phyloP scores from a whole-genome alignment of 2,113 vertebrate genomes.

The Hemichromis elongatus region DNA sequence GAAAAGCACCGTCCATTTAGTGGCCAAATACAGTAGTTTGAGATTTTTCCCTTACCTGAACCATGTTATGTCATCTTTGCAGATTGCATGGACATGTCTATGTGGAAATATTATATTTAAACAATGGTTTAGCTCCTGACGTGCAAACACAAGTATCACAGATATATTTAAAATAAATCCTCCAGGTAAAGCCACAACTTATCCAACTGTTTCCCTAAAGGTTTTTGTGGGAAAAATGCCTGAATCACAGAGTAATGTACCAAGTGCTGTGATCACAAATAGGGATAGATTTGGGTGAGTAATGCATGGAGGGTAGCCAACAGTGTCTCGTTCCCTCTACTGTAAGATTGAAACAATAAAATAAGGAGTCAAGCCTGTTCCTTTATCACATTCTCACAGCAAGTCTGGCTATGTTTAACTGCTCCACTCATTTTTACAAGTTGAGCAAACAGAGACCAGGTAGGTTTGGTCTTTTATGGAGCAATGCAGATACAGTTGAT shows the following conservation, averaged over 20 bases:
- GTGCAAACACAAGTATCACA: rapidly evolving
- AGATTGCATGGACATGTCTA: neutral
- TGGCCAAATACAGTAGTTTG: neutral
- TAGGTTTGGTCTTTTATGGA: neutral
- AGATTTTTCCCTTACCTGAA: neutral
- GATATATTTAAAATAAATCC: rapidly evolving
- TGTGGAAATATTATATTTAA: neutral
- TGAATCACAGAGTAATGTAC: neutral
- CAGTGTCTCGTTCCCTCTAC: neutral
- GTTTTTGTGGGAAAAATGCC: neutral
- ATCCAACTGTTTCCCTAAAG: rapidly evolving
- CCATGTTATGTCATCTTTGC: neutral
- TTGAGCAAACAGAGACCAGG: neutral
- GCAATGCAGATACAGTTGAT: slow-evolving; percentile 28
- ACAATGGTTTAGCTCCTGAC: neutral
- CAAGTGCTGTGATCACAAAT: neutral
- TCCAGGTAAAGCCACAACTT: neutral
- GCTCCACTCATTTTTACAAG: neutral
- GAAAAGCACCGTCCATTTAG: neutral
- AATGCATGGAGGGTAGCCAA: neutral
- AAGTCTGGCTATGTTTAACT: neutral
- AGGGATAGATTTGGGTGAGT: neutral
- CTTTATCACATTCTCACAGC: neutral
- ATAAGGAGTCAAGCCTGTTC: neutral
- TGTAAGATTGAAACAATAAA: neutral